Evolutionary conservation across 35 echinoderm and acorn worm genomes (phyloP).

Genomic region (Heliocidaris erythrogramma): DNA sequence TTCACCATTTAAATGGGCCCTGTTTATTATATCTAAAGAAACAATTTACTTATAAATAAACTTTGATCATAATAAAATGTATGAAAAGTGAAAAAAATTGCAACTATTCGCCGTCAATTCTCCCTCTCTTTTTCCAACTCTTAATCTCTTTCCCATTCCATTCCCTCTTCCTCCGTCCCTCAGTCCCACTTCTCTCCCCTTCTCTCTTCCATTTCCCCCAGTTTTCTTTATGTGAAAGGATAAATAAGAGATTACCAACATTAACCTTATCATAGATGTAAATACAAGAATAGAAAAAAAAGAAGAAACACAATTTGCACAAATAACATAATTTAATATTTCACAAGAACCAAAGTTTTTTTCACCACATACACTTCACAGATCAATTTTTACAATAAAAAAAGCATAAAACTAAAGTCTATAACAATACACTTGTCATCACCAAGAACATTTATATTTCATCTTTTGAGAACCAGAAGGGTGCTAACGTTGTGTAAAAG

Average conservation of each 20-base stretch:
- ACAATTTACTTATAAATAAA: too few species aligned
- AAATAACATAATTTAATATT: constrained; percentile 20
- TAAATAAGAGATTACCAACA: too few species aligned
- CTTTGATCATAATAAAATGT: too few species aligned
- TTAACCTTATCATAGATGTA: too few species aligned
- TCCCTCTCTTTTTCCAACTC: too few species aligned
- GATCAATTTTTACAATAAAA: not conserved
- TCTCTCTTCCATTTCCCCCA: not conserved
- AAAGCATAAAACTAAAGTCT: not conserved
- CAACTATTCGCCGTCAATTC: too few species aligned
- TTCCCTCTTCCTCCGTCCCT: not conserved
- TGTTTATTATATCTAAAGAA: too few species aligned
- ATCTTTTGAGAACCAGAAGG: too few species aligned
- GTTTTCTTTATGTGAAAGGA: too few species aligned
- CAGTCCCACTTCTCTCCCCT: not conserved
- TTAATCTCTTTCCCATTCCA: not conserved
- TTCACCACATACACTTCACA: not conserved
- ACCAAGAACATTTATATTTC: not conserved
- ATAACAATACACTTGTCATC: not conserved
- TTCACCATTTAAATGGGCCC: too few species aligned
- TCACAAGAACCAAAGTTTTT: not conserved
- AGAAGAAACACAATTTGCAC: not conserved
- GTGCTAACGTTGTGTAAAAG: too few species aligned
- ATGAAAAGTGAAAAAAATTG: not conserved
- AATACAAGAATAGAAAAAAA: not conserved